Evolutionary conservation across 2,888 invertebrate genomes (phyloP), one percentile per base, ranked within the genome.

Genomic region (Pecten maximus): DNA sequence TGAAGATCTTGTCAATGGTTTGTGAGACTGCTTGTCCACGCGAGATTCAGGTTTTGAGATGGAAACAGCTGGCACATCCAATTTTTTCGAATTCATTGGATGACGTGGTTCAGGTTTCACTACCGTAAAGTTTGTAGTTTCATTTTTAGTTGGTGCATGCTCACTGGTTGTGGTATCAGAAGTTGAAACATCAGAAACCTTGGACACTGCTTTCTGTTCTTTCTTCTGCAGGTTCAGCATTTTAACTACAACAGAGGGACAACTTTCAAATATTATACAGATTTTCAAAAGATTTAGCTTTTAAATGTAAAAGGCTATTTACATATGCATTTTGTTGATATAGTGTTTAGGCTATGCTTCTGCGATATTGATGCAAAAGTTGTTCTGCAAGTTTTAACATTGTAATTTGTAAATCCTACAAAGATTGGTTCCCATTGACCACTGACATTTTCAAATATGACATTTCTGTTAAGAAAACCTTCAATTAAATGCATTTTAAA

Each of bases 21-120:
- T 74, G 15, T 28, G 74, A 74, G 74, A 35, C 74, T 35, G 8
- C 15, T 54, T 54, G 15, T 23, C 50, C 50, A 54, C 74, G 10
- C 1, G 74, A 28, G 28, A 10, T 74, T 28, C 74, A 74, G 74
- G 35, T 35, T 74, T 74, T 28, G 74, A 74, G 8, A 74, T 10
- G 10, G 74, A 35, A 74, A 74, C 74, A 10, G 74, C 10, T 28
- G 74, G 74, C 19, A 35, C 8, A 28, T 35, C 74, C 3, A 74
- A 12, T 28, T 74, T 74, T 4, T 35, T 74, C 6, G 74, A 74
- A 74, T 28, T 74, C 10, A 74, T 16, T 35, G 74, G 74, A 74
- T 35, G 74, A 0, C 74, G 74, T 35, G 74, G 74, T 74, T 74
- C 74, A 35, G 74, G 74, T 74, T 74, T 74, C 74, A 74, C 74